Evolutionary conservation across 1,140 invertebrate species (phyloP).

Genomic region (Zaprionus ghesquierei): DNA sequence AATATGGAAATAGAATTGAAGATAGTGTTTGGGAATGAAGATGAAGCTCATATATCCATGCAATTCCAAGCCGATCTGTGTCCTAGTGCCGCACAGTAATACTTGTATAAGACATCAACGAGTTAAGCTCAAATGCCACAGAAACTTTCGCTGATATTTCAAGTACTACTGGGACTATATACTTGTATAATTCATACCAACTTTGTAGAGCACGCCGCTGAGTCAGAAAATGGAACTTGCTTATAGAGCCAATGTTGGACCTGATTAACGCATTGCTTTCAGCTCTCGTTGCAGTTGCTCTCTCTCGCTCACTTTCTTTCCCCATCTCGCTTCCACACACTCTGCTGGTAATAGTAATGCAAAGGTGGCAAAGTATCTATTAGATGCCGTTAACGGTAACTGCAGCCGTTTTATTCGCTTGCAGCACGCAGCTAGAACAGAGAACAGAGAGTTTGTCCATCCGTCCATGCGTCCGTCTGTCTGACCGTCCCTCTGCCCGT

Average conservation of each 20-base stretch:
- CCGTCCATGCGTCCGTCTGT: not conserved
- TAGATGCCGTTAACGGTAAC: slow-evolving; percentile 77
- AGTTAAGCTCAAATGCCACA: not conserved
- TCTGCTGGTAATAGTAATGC: slow-evolving; percentile 53
- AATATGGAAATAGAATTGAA: too few relatives aligned
- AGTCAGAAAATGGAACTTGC: not conserved
- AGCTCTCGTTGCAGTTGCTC: slow-evolving; percentile 2
- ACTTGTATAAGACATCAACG: not conserved
- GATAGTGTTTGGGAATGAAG: not conserved
- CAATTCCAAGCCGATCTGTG: not conserved
- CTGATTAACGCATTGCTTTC: not conserved
- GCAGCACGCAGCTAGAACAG: slow-evolving; percentile 55
- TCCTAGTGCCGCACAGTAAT: not conserved
- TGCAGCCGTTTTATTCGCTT: slow-evolving; percentile 67
- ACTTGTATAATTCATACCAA: not conserved
- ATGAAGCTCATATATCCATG: too few relatives aligned
- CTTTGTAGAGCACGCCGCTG: not conserved
- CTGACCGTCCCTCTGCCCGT: not conserved
- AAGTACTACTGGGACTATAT: not conserved
- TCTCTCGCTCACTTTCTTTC: slow-evolving; percentile 1
- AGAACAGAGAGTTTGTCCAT: too few relatives aligned
- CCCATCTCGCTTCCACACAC: slow-evolving; percentile 12
- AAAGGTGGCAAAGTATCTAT: slow-evolving; percentile 78
- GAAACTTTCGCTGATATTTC: not conserved
- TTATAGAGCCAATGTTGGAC: not conserved